Evolutionary conservation across 2,797 vertebrate species (phyloP), one percentile per base, ranked within the genome.

Genomic region (Oryzias dopingdopingensis): DNA sequence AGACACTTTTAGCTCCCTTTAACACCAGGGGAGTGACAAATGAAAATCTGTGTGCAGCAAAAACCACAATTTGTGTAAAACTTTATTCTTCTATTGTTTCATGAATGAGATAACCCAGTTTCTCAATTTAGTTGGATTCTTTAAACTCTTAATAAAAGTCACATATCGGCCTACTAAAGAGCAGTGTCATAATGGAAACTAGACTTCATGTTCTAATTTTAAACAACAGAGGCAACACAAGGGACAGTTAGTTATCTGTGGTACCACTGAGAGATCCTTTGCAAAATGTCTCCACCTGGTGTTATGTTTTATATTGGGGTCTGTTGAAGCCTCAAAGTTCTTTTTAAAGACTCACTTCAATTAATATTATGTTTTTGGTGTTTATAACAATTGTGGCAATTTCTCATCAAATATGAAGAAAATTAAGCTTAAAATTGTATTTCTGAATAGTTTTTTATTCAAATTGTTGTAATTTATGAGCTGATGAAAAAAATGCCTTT

Each of bases 241-340:
- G 59, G 59, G 66, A 72, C 46, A 18, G 26, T 24, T 10, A 18
- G 26, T 24, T 10, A 29, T 48, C 60, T 64, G 48, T 52, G 62
- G 72, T 59, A 62, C 70, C 51, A 65, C 55, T 55, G 52, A 67
- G 4, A 62, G 8, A 26, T 52, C 20, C 20, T 56, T 26, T 55
- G 52, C 81, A 76, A 76, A 87, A 43, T 80, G 65, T 51, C 77
- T 56, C 88, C 88, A 70, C 56, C 88, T 87, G 77, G 67, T 83
- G 87, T 65, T 62, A 6, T 37, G 12, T 37, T 37, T 37, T 37
- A 37, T 13, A 37, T 13, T 4, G 10, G 8, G 10, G 32, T 37
- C 10, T 12, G 10, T 10, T 37, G 8, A 37, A 37, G 32, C 32
- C 32, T 32, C 10, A 32, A 12, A 32, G 2, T 12, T 32, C 29